Percentiles rank a stretch among this genome's conserved stretches.
Conservation (phyloP, 2,797 vertebrate genomes). For the Eulemur coronatus region DNA sequence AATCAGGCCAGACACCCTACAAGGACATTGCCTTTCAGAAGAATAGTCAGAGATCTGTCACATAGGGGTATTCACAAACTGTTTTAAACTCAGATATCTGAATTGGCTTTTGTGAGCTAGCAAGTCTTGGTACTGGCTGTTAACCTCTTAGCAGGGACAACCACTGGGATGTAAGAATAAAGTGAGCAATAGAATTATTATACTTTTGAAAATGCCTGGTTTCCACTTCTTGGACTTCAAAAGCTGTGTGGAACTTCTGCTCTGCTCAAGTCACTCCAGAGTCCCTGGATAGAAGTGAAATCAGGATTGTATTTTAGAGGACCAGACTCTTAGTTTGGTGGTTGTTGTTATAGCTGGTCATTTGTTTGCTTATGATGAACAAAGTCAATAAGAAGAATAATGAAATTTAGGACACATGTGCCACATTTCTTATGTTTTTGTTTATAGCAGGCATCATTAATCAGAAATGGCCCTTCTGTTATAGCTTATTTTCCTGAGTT, state of each 20-base stretch:
- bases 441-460: not conserved
- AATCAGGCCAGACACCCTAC: not conserved
- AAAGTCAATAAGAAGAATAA: not conserved
- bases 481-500: not conserved
- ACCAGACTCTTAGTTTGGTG: not conserved
- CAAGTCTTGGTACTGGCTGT: not conserved
- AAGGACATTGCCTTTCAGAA: slow-evolving; percentile 18
- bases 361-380: not conserved
- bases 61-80: not conserved
- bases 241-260: not conserved
- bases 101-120: not conserved
- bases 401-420: not conserved
- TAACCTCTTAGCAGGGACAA: not conserved
- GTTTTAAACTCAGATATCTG: not conserved
- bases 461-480: not conserved
- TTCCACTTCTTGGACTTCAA: not conserved
- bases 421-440: not conserved
- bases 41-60: not conserved
- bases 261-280: not conserved
- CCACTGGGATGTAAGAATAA: not conserved
- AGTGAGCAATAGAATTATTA: not conserved
- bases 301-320: not conserved
- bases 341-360: not conserved
- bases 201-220: not conserved
- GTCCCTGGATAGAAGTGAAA: not conserved